Base-by-base conservation (phyloP, 2,797 vertebrate genomes). In the Columba guinea region DNA sequence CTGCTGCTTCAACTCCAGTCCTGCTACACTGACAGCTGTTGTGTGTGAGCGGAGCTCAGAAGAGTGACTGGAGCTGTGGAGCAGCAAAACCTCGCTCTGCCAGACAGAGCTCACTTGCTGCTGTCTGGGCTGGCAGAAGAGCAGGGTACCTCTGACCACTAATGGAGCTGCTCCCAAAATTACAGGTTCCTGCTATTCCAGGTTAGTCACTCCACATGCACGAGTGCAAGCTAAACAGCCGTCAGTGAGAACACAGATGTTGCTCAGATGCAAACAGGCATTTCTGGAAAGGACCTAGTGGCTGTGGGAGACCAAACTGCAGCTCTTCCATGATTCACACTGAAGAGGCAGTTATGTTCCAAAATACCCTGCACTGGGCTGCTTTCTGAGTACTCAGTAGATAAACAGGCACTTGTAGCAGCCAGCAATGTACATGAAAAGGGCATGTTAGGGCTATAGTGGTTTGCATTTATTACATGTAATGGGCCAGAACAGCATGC, bases 291-390 rank as follows among this genome's bases (percentile, higher is more conserved):
- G 74, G 37, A 37, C 32, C 28, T 62, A 41, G 44, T 74, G 62
- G 76, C 93, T 88, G 35, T 62, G 41, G 67, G 55, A 95, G 70
- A 84, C 52, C 56, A 79, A 89, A 86, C n/a, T 30, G 23, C 63
- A 67, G 71, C 46, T 76, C 52, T 79, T 89, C 37, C 0, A 1
- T 44, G 35, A 84, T 55, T 90, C 53, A 69, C 2, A 53, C 35
- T 64, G 76, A 84, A 67, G 28, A 79, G 34, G 52, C 32, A 82
- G 15, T 11, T 79, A 26, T 58, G 32, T 62, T 89, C 65, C 87
- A 59, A 62, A 94, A 58, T 32, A 79, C 26, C 13, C n/a, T 26
- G 3, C 0, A 2, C 68, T 34, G 55, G n/a, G 35, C 7, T 13
- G 4, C 37, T 70, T 74, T 89, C 37, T 8, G 78, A 84, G 37